Base-by-base conservation (phyloP, 2,797 vertebrate species). In the Bradypodion ventrale region DNA sequence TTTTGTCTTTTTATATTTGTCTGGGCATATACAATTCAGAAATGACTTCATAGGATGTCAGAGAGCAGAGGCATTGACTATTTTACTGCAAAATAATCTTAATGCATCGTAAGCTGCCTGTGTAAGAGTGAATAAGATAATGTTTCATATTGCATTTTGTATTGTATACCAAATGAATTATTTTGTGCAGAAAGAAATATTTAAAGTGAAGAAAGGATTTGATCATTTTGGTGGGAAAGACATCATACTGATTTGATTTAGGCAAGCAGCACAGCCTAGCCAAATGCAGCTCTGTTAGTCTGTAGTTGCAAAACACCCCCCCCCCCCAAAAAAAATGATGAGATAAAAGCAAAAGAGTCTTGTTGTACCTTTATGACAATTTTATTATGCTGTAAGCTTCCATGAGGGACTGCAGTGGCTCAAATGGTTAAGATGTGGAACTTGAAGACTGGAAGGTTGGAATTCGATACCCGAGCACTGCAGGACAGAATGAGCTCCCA, bases 41-140 rank as follows among this genome's bases (percentile, higher is more conserved):
- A 56, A 19, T 56, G 52, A 56, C 52, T 56, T 56, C 52, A 27
- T n/a, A 63, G 29, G 25, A 63, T 63, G 25, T 27, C n/a, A 63
- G 62, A n/a, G 27, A n/a, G 62, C 29, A 63, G 62, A n/a, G 62
- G 7, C 25, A 19, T 9, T 52, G 49, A 69, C 13, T 42, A 70
- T 13, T 44, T 72, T n/a, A 73, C 78, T 84, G 56, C 76, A 27
- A 75, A 32, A 60, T 83, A 75, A 74, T 32, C 46, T 76, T 32
- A 76, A 83, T 15, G 83, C 62, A 62, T 66, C 35, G 75, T 73
- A n/a, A 85, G 27, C 40, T 72, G 75, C 63, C 86, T 44, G 70
- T 66, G 7, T 44, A 69, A 80, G 52, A 62, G 42, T 32, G 19
- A 66, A 63, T 74, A 81, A 68, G 88, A 65, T 66, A 56, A 80